phyloP scores from a whole-genome alignment of 2,797 vertebrate species.

The Pseudomugil gertrudae region DNA sequence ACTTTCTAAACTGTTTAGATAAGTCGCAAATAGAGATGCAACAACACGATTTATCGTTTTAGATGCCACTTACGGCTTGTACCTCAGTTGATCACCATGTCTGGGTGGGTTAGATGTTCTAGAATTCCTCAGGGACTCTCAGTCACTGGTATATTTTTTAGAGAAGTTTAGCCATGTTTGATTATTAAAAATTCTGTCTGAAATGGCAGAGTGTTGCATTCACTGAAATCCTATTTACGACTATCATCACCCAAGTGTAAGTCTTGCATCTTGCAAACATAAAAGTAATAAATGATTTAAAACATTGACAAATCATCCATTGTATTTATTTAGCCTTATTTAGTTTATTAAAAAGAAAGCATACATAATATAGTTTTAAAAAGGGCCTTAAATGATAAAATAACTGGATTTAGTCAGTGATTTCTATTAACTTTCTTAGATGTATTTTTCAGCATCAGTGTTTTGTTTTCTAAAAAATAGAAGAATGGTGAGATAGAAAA shows the following conservation, averaged over 20 bases:
- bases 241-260: constrained; percentile 50
- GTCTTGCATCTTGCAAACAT: constrained; percentile 13
- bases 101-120: constrained; percentile 14
- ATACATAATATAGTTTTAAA: constrained; percentile 10
- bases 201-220: constrained; percentile 11
- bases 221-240: constrained; percentile 33
- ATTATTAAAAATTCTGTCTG: constrained; percentile 4
- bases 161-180: constrained; percentile 15
- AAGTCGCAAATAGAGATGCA: constrained; percentile 35
- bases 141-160: constrained; percentile 29
- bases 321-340: constrained; percentile 1
- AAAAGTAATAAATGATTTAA: constrained; percentile 20
- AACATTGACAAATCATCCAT: constrained; percentile 22
- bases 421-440: background rate
- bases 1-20: constrained; percentile 20
- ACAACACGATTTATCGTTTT: constrained; percentile 10
- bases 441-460: too few relatives aligned
- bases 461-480: too few relatives aligned
- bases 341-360: background rate
- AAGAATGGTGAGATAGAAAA: constrained; percentile 13
- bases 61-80: background rate
- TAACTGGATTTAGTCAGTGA: background rate
- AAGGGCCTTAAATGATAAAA: constrained; percentile 45
- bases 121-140: constrained; percentile 52
- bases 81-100: constrained; percentile 2